phyloP scores from a whole-genome alignment of 2,797 vertebrate genomes.

The Micrastur ruficollis region DNA sequence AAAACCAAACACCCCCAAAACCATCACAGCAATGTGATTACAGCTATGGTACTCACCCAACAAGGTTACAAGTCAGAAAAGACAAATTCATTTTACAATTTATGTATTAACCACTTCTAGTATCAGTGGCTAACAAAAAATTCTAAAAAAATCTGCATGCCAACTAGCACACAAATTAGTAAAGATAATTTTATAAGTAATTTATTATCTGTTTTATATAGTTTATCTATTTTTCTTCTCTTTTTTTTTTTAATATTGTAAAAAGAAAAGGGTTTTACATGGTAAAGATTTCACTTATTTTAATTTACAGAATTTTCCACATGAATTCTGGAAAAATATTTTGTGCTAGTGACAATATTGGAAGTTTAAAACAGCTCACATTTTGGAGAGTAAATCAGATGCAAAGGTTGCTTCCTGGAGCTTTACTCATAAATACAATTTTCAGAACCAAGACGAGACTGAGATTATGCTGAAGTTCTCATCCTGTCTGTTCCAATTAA shows the following conservation, averaged over 20 bases:
- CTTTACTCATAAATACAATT: not conserved
- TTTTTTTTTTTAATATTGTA: not conserved
- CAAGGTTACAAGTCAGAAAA: conserved; percentile 47
- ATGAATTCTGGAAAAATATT: not conserved
- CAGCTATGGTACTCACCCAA: not conserved
- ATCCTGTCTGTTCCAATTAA: not conserved
- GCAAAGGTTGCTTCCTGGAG: not conserved
- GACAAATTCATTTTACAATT: not conserved
- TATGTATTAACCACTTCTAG: not conserved
- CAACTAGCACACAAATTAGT: not conserved
- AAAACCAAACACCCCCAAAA: not conserved
- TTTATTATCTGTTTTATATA: not conserved
- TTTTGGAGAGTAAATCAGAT: not conserved
- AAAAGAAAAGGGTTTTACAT: not conserved
- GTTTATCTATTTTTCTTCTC: not conserved
- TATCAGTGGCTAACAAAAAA: not conserved
- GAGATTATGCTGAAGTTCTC: not conserved
- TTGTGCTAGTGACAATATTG: not conserved
- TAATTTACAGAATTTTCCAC: not conserved
- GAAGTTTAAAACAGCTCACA: not conserved
- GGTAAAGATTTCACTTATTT: not conserved
- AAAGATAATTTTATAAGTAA: not conserved
- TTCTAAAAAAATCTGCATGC: not conserved
- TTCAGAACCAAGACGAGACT: not conserved
- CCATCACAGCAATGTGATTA: not conserved